Evolutionary conservation across 2,797 vertebrate genomes (phyloP).

Genomic region (Poeciliopsis infans): DNA sequence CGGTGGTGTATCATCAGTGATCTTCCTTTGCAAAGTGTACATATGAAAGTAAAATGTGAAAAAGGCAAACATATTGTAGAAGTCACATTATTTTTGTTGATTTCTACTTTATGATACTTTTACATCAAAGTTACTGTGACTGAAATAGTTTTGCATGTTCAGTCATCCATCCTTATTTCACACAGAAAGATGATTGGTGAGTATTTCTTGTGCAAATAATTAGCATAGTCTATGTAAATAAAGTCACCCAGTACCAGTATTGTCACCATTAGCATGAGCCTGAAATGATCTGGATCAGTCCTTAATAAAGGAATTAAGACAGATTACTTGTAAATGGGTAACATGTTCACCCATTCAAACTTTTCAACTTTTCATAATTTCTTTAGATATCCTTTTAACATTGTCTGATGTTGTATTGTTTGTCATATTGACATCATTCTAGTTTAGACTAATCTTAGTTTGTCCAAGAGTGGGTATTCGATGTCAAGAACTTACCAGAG

Average conservation of each 20-base stretch:
- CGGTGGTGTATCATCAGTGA: neutral
- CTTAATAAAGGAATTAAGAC: neutral
- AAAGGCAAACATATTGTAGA: neutral
- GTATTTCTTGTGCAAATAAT: neutral
- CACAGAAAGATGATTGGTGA: neutral
- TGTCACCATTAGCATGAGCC: neutral
- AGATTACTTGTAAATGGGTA: neutral
- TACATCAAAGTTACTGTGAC: neutral
- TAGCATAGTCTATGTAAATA: neutral
- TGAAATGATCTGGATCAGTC: neutral
- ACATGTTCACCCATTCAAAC: neutral
- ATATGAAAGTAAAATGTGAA: neutral
- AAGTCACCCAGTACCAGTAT: neutral
- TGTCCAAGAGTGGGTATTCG: constrained; percentile 12
- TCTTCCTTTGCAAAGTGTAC: neutral
- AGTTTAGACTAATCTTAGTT: neutral
- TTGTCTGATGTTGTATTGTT: constrained; percentile 3
- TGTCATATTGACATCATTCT: constrained; percentile 5
- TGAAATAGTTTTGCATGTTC: neutral
- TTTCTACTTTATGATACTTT: neutral
- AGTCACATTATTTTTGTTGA: neutral
- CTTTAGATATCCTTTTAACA: neutral
- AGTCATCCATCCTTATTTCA: neutral
- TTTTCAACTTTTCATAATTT: neutral
- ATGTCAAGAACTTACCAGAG: constrained; percentile 9